These are phyloP conservation scores for Nomada goodeniana DNA, from an alignment of 2,888 invertebrate species.

Conservation along the genomic window DNA sequence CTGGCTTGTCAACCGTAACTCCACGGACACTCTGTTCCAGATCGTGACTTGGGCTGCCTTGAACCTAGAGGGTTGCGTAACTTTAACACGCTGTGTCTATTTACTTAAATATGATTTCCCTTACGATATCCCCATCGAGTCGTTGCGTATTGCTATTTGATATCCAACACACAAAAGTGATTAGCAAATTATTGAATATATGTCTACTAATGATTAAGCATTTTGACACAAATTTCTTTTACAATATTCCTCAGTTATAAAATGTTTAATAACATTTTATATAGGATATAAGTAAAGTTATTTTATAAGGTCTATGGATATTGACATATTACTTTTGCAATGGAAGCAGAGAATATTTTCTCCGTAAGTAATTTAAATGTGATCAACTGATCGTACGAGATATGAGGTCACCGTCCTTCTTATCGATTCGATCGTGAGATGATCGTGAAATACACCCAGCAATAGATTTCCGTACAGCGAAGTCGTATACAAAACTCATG, in stretches of 20 bases:
- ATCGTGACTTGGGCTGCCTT: slow-evolving; percentile 26
- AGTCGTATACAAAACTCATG: slow-evolving; percentile 20
- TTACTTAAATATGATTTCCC: slow-evolving; percentile 36
- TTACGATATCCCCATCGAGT: neutral
- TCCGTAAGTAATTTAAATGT: slow-evolving; percentile 40
- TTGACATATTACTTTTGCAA: neutral
- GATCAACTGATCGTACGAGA: slow-evolving; percentile 65
- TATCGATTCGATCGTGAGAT: slow-evolving; percentile 2
- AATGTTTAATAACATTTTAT: too few relatives aligned
- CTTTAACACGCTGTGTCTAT: neutral
- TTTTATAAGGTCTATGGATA: too few relatives aligned
- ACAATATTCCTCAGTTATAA: neutral
- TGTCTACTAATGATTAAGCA: too few relatives aligned
- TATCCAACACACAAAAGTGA: neutral
- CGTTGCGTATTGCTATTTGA: neutral
- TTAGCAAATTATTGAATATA: too few relatives aligned
- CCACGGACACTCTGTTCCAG: slow-evolving; percentile 28
- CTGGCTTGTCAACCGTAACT: slow-evolving; percentile 56
- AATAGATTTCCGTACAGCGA: slow-evolving; percentile 22
- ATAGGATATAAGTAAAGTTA: too few relatives aligned
- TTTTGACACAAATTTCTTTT: neutral
- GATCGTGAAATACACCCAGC: neutral
- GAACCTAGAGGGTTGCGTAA: slow-evolving; percentile 6
- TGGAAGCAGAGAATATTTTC: slow-evolving; percentile 60
- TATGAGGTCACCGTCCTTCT: slow-evolving; percentile 38